A percentile compares a stretch with the other conserved stretches of the same genome.
These are phyloP conservation scores for Drosophila phalerata DNA, from an alignment of 2,888 invertebrate species.

Conservation along the genomic window DNA sequence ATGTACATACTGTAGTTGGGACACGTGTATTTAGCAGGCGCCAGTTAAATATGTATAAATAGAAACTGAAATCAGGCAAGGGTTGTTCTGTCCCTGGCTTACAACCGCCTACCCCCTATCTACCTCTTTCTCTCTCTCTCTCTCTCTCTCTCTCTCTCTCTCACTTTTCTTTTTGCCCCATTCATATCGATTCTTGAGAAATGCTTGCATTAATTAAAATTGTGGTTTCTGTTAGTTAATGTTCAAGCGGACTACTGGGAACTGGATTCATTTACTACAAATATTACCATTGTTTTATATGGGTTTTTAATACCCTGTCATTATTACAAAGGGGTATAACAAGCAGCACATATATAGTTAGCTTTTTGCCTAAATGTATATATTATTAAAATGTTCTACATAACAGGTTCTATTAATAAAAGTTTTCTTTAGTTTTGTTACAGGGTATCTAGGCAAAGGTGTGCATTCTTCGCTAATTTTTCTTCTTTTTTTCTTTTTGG, in stretches of 20 bases:
- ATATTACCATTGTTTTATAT: no score
- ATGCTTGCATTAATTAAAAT: constrained; percentile 6
- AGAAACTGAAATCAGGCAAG: constrained; percentile 42
- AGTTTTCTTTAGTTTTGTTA: neutral
- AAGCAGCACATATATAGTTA: no score
- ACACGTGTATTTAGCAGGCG: constrained; percentile 17
- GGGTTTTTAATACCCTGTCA: no score
- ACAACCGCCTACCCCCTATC: neutral
- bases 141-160: neutral
- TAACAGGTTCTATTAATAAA: no score
- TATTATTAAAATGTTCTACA: no score
- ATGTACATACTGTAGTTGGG: constrained; percentile 15
- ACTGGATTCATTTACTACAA: no score
- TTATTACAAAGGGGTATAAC: no score
- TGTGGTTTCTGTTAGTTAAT: constrained; percentile 2
- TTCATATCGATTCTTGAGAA: constrained; percentile 45
- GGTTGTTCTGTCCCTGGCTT: constrained; percentile 36
- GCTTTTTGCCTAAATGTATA: no score
- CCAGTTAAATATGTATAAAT: constrained; percentile 42
- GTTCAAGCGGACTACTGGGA: constrained; percentile 1
- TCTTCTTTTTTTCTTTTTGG: constrained; percentile 44
- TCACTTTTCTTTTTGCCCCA: neutral
- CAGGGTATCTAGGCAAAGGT: neutral
- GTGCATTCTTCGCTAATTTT: neutral
- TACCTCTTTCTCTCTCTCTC: neutral